Evolutionary conservation across 2,113 vertebrate species (phyloP), one percentile per base, ranked within the genome.

Genomic region (Nestor notabilis): DNA sequence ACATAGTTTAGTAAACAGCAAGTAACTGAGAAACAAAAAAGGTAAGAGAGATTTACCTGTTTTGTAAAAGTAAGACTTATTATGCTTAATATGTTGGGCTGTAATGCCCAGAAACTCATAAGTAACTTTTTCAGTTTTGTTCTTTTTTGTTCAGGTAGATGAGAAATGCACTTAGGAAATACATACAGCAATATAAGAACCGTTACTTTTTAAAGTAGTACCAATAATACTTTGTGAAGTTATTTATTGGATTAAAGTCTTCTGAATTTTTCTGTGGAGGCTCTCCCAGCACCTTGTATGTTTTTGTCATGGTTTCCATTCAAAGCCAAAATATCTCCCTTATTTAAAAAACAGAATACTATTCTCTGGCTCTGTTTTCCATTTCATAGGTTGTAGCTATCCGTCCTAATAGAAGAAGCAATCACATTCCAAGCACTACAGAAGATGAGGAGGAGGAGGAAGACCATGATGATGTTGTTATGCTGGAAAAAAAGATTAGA

Each of bases 371-470:
- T 76, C 31, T 79, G 3, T 72, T 89, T 81, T 88, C 11, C 17
- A 3, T 60, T 76, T 50, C 16, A 5, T 77, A 99, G 99, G 96
- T 99, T 60, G 94, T 99, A 76, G 97, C 98, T 31, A 98, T 99
- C 92, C 98, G 98, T 66, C 98, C 98, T 3, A 97, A 98, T 58
- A 98, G 98, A 82, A 99, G 99, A 97, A 97, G 99, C 4, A 97
- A 94, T 24, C 98, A 98, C 28, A 95, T 99, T 87, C 97, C 98
- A 13, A 98, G 98, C 2, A 91, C 98, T 29, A 20, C 96, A 64
- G 98, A 98, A 39, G 99, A 99, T 17, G 99, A 98, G 3, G 98
- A 98, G 29, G 99, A 99, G 3, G 99, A 99, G 9, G 99, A 99
- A 49, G 99, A 99, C 87, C 98, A 98, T 2, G 99, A 99, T 97